Base-by-base conservation (phyloP, 1,140 invertebrate genomes). In the Papilio xuthus region DNA sequence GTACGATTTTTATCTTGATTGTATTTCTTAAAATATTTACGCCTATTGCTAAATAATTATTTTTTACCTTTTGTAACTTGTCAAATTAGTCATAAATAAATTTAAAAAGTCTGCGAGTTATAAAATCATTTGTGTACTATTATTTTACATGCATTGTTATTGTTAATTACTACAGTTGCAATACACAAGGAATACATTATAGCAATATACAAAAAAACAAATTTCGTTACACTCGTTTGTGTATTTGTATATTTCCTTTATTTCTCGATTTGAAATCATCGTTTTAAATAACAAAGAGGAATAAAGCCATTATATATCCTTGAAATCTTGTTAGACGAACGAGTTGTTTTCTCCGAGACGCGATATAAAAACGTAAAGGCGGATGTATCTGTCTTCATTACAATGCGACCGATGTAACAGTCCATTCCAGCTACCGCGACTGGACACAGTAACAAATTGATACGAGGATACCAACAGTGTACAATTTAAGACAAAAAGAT, bases 361-460 rank as follows among this genome's bases (percentile, higher is more conserved):
- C 79, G 81, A 80, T 84, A 82, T 82, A 84, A 86, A 85, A 86
- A 86, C 84, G 73, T 26, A 28, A 77, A 77, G 72, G 70, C 79
- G 82, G 82, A 78, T 72, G 82, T 77, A 86, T 87, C 84, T 79
- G 81, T 87, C 85, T 85, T 85, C 85, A 84, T 87, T 87, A 87
- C 78, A 73, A 76, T 32, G 69, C 79, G 79, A 80, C 84, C 74
- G 78, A 80, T 82, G 82, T 81, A 80, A 78, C 81, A 84, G 81
- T 82, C 82, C 60, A 67, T 67, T 67, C 60, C 60, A 32, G 69
- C 60, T 44, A 60, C 60, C 76, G 79, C 79, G 77, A 82, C 79
- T 78, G 76, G 53, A 32, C 60, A 73, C 13, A 23, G 71, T 72
- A 73, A 73, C 37, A 44, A 47, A 73, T 73, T 44, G 71, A 44